Evolutionary conservation across 1,140 invertebrate genomes (phyloP).

Genomic region (Gonatopus flavifemur): DNA sequence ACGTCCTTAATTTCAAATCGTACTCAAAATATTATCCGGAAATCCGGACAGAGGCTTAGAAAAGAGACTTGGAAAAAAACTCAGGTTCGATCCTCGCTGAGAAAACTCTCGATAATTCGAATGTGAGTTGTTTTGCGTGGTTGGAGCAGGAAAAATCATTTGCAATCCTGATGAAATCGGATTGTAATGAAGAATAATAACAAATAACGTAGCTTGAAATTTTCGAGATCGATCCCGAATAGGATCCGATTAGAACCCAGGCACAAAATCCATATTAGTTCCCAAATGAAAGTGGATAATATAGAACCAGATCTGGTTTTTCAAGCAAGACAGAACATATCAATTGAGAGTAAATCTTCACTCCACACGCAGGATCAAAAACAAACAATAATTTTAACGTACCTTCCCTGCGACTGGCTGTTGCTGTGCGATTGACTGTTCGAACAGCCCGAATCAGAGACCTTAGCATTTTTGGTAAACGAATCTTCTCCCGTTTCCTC

Average conservation of each 20-base stretch:
- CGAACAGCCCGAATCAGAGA: slow-evolving; percentile 77
- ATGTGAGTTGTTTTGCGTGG: no score
- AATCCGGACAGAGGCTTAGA: no score
- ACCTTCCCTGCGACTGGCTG: slow-evolving; percentile 76
- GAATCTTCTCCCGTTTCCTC: slow-evolving; percentile 55
- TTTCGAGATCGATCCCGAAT: background rate
- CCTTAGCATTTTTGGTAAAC: slow-evolving; percentile 63
- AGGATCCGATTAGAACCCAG: background rate
- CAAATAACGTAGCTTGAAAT: background rate
- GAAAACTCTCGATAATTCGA: no score
- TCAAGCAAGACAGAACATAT: background rate
- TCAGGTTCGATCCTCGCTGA: no score
- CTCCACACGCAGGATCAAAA: no score
- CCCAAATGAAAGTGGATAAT: background rate
- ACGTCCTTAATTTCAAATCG: no score
- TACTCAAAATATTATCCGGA: no score
- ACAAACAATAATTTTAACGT: slow-evolving; percentile 16
- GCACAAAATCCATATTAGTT: background rate
- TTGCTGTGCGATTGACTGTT: slow-evolving; percentile 72
- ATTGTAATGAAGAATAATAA: no score
- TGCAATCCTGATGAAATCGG: no score
- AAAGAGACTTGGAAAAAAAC: no score
- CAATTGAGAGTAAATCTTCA: background rate
- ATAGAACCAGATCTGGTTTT: background rate
- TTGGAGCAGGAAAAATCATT: no score